phyloP scores from a whole-genome alignment of 2,888 invertebrate genomes.

The Trissoscelio sp. region DNA sequence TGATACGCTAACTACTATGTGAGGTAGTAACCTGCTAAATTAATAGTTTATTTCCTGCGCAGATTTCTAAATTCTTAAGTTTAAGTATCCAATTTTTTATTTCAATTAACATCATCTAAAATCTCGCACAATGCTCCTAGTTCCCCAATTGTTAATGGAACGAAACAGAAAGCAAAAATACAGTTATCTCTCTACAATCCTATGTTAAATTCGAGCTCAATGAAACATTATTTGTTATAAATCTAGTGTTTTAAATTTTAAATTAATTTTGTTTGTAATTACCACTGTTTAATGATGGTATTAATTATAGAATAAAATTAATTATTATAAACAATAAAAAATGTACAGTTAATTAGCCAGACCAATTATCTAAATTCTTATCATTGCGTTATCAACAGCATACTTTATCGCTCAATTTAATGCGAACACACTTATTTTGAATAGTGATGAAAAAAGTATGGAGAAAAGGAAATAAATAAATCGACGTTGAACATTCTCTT shows the following conservation, averaged over 20 bases:
- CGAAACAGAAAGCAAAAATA: slow-evolving; percentile 59
- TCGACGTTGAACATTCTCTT: not conserved
- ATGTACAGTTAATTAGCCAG: not conserved
- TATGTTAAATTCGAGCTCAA: not conserved
- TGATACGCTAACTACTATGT: not conserved
- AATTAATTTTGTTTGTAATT: not conserved
- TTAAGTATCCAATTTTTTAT: slow-evolving; percentile 28
- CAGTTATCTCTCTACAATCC: slow-evolving; percentile 34
- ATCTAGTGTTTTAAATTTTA: not conserved
- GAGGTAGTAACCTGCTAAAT: not conserved
- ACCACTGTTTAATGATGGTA: not conserved
- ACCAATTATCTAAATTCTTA: not conserved
- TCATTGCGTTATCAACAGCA: slow-evolving; percentile 9
- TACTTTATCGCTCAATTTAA: not conserved
- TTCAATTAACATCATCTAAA: slow-evolving; percentile 37
- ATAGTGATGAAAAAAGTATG: slow-evolving; percentile 4
- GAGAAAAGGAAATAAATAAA: not conserved
- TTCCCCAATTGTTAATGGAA: slow-evolving; percentile 55
- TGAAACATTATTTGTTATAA: slow-evolving; percentile 8
- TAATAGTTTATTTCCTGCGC: not conserved
- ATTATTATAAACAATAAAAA: too few species aligned
- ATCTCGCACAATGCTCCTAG: slow-evolving; percentile 26
- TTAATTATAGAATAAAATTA: not conserved
- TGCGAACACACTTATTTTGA: not conserved
- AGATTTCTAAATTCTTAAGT: slow-evolving; percentile 22